phyloP scores from a whole-genome alignment of 2,797 vertebrate species.

The Peromyscus aztecus region DNA sequence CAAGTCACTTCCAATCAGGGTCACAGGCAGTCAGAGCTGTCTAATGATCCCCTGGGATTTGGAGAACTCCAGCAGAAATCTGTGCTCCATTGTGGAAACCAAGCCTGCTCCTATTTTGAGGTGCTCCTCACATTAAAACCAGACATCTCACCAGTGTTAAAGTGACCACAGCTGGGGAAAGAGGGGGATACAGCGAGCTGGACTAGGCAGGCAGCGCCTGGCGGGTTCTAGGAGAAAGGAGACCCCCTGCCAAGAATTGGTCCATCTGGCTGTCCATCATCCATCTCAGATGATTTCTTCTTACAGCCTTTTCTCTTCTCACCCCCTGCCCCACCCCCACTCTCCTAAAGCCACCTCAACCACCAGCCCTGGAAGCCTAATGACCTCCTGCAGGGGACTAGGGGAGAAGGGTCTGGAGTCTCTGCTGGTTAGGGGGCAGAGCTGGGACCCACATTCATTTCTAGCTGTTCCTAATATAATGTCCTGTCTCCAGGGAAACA shows the following conservation, averaged over 20 bases:
- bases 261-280: background rate
- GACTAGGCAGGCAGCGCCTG: background rate
- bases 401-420: rapidly evolving
- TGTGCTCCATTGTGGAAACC: background rate
- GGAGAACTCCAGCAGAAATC: background rate
- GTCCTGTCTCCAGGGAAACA: background rate
- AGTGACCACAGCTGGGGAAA: background rate
- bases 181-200: rapidly evolving
- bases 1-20: slow-evolving; percentile 72
- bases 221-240: background rate
- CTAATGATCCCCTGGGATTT: background rate
- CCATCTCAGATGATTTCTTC: background rate
- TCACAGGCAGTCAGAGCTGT: background rate
- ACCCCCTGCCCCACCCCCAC: background rate
- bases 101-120: background rate
- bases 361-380: background rate
- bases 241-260: background rate
- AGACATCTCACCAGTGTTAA: background rate
- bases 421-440: background rate
- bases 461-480: too few relatives aligned
- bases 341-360: background rate
- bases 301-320: background rate
- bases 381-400: background rate
- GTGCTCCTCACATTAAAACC: slow-evolving; percentile 39
- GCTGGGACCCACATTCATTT: background rate